Base-by-base conservation (phyloP, 2,888 invertebrate genomes). In the Noctua fimbriata region DNA sequence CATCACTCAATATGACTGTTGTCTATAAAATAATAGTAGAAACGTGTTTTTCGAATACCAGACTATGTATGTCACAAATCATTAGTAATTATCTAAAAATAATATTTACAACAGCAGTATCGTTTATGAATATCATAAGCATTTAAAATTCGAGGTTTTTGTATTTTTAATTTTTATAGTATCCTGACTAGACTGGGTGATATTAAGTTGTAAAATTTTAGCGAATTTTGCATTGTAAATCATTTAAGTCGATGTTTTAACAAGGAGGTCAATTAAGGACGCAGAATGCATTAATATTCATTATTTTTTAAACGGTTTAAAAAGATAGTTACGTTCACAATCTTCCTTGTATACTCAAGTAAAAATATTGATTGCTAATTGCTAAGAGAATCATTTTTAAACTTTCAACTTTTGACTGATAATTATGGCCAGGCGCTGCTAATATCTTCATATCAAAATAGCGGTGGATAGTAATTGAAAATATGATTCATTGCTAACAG, bases 1-100 rank as follows among this genome's bases (percentile, higher is more conserved):
- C 95, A 94, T 95, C 94, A 92, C 92, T 94, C 94, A 93, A 92
- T 91, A 90, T 75, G 83, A 84, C 78, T 81, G 70, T 82, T 89
- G 83, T 87, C 84, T 82, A 85, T 89, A 85, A 86, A 86, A 89
- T 87, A 86, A 85, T 86, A 75, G 47, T 66, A 28, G 66, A 86
- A 84, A 87, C 86, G 73, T 83, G 82, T 90, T 89, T 83, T 78
- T 81, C 79, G 41, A 78, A 74, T 85, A 78, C 81, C 73, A 14
- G 32, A 82, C 52, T 28, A 58, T 66, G 67, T 81, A 32, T 71
- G 74, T 85, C 76, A 86, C 75, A 85, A 89, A 84, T 82, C 84
- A 82, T 82, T 79, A 69, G 78, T 83, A 75, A 85, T 83, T 79
- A 82, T 81, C 67, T 44, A 76, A 82, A 85, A 70, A 72, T 67